Evolutionary conservation across 2,113 vertebrate species (phyloP), one percentile per base, ranked within the genome.

Genomic region (Zingel zingel): DNA sequence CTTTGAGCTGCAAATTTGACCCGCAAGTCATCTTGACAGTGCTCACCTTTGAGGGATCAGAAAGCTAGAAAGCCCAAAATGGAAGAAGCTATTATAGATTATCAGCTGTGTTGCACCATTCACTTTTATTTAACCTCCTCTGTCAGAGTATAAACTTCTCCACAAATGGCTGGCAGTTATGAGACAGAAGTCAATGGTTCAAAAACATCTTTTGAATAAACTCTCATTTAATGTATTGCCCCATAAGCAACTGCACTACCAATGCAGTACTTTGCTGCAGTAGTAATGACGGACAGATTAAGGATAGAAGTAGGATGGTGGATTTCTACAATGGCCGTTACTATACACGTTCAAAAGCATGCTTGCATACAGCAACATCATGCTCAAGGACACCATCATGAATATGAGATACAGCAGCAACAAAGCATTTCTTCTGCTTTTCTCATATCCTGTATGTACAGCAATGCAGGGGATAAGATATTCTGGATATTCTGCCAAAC

Each of bases 281-380:
- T 6, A 63, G 15, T 69, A 77, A 79, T 79, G 79, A 86, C 18
- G 56, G 27, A 69, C 47, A 61, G 73, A 76, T 56, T 77, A 56
- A 66, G 74, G 64, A 58, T 47, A 64, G 71, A 5, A 65, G 67
- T 27, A 63, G 10, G 56, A 59, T 61, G 58, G 39, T 48, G 48
- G n/a, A 8, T 59, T 69, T 77, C 21, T 50, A 58, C 56, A 61
- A 73, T 39, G 33, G 21, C 15, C 1, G 3, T 12, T 59, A 25
- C 23, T 9, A 45, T 51, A 72, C 7, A 77, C 1, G 47, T 54
- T 73, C 16, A 69, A 67, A 77, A 69, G 50, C 33, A 63, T 36
- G 18, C 13, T 18, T 53, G 1, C 75, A 82, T 15, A 21, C 18
- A 48, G 16, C 18, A 50, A 83, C 50, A 36, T 51, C 39, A 51